Base-by-base conservation (phyloP, 1,140 invertebrate species). In the Chlorops oryzae region DNA sequence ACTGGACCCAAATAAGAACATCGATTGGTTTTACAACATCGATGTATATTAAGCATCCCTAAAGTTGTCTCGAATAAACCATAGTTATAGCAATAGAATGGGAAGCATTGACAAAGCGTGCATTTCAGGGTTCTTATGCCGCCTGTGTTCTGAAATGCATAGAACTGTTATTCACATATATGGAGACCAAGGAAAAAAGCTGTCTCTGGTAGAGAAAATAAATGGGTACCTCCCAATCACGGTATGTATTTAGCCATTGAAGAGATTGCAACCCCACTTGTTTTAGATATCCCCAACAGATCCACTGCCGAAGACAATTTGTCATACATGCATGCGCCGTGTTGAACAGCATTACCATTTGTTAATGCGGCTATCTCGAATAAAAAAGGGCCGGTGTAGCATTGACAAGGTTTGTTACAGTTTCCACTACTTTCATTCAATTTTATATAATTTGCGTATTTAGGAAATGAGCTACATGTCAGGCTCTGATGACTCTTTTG, bases 81-180 rank as follows among this genome's bases (percentile, higher is more conserved):
- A 9, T 32, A 32, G 28, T 32, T 43, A 5, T 43, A 21, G 17
- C 9, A 12, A 9, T 7, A 73, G 66, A 59, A 87, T 87, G 85
- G 85, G 85, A 43, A 87, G 84, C 61, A 79, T 84, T 52, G 84
- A 86, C 61, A 83, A 80, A 75, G 84, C 81, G 49, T 78, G 85
- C 58, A 79, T 87, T 55, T 85, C 84, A 23, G 85, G 85, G 56
- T 87, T 86, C 74, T 83, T 87, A 64, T 87, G 85, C 73, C 79
- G 85, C 68, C 78, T 87, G 25, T 87, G 85, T 73, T 86, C 84
- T 39, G 85, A 86, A 78, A 85, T 87, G 83, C 85, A 86, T 68
- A 77, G 80, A 21, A 83, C 83, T 60, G 85, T 87, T 43, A 80
- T 87, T 56, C 84, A 86, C 66, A 85, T 87, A 63, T 86, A 85